Evolutionary conservation across 92 coral and sea anemone species (phyloP).

Genomic region (Phenganax stokvisi): DNA sequence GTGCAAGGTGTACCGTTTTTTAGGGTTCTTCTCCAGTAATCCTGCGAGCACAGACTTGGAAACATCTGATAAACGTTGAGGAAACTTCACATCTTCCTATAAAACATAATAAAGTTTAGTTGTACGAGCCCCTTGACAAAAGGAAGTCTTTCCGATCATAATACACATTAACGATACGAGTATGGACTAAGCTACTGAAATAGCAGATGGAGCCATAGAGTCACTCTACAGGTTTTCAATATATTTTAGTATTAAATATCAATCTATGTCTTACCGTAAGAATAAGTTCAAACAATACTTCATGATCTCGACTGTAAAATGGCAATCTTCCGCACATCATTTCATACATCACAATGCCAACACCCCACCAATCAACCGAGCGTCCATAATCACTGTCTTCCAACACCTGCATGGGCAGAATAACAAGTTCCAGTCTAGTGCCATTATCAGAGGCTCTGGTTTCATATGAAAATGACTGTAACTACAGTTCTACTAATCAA

Average conservation of each 20-base stretch:
- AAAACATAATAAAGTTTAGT: background rate
- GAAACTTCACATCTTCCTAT: constrained; percentile 91
- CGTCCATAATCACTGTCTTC: constrained; percentile 98
- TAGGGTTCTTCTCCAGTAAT: constrained; percentile 68
- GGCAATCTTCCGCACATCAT: constrained; percentile 98
- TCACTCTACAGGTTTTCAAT: too few relatives aligned
- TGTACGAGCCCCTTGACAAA: background rate
- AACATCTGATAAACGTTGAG: constrained; percentile 64
- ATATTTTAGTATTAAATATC: too few relatives aligned
- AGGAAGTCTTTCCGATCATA: background rate
- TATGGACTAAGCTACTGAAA: too few relatives aligned
- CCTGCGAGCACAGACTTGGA: constrained; percentile 67
- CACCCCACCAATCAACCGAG: constrained; percentile 99
- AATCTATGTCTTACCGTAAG: constrained; percentile 55
- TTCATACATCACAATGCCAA: constrained; percentile 94
- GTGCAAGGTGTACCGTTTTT: constrained; percentile 47
- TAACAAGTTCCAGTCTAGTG: background rate
- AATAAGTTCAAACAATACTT: constrained; percentile 91
- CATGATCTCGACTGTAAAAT: constrained; percentile 92
- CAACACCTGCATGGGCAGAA: constrained; percentile 53
- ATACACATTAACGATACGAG: too few relatives aligned
- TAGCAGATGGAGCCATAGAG: too few relatives aligned
- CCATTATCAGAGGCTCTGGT: background rate
- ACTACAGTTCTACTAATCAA: too few relatives aligned
- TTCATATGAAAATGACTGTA: too few relatives aligned